Evolutionary conservation across 2,797 vertebrate genomes (phyloP), one percentile per base, ranked within the genome.

Genomic region (Rhinophrynus dorsalis): DNA sequence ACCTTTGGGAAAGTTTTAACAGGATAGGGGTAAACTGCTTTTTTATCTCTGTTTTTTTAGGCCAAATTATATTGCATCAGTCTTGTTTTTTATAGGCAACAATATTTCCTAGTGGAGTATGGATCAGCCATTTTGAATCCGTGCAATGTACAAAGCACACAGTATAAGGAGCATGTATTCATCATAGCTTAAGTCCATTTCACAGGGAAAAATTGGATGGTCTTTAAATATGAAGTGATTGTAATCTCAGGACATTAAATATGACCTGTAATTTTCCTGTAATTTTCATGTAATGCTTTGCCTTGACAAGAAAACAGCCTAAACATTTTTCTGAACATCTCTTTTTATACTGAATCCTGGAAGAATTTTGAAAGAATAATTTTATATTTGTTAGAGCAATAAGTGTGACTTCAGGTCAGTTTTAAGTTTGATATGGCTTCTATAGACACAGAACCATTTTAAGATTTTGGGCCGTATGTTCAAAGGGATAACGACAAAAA

Each of bases 171-270:
- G 15, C 37, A 5, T 17, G 1, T 38, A 38, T 38, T n/a, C 37
- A 38, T 38, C 5, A 3, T 38, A 15, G 15, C 13, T n/a, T n/a
- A n/a, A n/a, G n/a, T n/a, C n/a, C n/a, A n/a, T n/a, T n/a, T n/a
- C n/a, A n/a, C n/a, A n/a, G n/a, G n/a, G n/a, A n/a, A n/a, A n/a
- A n/a, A n/a, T n/a, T n/a, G n/a, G n/a, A n/a, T n/a, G 9, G 29
- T 30, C 29, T 30, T 30, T 30, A 30, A 30, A 30, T 30, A 30
- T 30, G 29, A 44, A 44, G n/a, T n/a, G 27, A 30, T 6, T 58
- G 6, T 62, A 37, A 62, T 62, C 66, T 70, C 58, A 62, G 67
- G 67, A 29, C 50, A 55, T 62, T 62, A 33, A 20, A 29, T 54
- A 21, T 70, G 21, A 62, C 58, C 58, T 59, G 33, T 59, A 59